Evolutionary conservation across 2,797 vertebrate genomes (phyloP).

Genomic region (Tragelaphus eurycerus): DNA sequence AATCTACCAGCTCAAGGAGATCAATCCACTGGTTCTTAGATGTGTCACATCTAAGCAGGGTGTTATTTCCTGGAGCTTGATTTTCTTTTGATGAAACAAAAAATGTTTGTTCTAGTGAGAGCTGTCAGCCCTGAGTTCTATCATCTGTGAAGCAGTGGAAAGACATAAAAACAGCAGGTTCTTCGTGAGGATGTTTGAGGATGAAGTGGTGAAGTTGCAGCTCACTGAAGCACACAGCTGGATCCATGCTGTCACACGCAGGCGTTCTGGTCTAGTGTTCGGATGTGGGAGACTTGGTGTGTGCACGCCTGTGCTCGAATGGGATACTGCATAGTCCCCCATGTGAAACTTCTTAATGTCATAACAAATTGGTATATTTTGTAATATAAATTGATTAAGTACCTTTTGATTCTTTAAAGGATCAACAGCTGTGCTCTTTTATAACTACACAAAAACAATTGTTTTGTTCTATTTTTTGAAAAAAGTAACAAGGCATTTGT

Average conservation of each 20-base stretch:
- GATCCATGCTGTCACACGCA: neutral
- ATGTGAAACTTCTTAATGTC: neutral
- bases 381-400: neutral
- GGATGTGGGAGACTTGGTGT: neutral
- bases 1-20: neutral
- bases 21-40: neutral
- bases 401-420: conserved; percentile 2
- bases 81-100: neutral
- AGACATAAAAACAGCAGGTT: neutral
- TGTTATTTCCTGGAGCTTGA: neutral
- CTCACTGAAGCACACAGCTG: neutral
- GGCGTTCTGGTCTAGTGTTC: neutral
- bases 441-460: neutral
- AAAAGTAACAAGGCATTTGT: neutral
- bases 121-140: neutral
- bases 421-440: neutral
- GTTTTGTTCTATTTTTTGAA: conserved; percentile 24
- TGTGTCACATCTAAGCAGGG: neutral
- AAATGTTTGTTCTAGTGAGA: neutral
- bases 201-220: neutral
- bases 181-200: neutral
- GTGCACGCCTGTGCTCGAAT: neutral
- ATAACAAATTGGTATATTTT: neutral
- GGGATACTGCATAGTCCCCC: neutral
- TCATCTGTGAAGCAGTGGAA: neutral